Conservation (phyloP, 2,113 vertebrate genomes). For the Clupea harengus region DNA sequence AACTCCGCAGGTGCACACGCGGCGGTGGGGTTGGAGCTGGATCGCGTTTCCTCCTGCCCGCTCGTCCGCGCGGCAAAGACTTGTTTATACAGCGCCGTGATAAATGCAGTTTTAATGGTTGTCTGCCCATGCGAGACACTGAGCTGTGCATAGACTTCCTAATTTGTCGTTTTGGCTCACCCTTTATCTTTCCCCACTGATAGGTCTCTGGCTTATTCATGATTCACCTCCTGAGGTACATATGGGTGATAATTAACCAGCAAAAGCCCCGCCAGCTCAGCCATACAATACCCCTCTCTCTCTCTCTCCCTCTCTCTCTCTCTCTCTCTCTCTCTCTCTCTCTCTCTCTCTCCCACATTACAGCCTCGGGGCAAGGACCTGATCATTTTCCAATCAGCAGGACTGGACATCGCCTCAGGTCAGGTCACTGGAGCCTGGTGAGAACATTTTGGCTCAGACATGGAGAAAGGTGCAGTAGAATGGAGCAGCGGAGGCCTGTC, state of each 20-base stretch:
- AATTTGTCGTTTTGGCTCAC: not conserved
- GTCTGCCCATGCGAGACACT: not conserved
- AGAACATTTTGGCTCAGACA: not conserved
- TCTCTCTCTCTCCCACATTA: not conserved
- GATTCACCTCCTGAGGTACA: not conserved
- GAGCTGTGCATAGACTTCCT: not conserved
- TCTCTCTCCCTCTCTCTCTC: not conserved
- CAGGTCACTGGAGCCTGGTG: not conserved
- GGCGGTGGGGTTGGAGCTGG: not conserved
- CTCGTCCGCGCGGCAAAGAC: not conserved
- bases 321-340: not conserved
- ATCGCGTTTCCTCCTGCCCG: not conserved
- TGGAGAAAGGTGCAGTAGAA: not conserved
- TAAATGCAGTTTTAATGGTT: conserved; percentile 17
- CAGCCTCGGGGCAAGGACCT: not conserved
- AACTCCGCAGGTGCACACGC: not conserved
- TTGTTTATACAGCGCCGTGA: not conserved
- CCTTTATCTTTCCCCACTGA: not conserved
- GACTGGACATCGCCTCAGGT: not conserved
- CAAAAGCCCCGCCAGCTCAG: not conserved
- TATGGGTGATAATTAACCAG: conserved; percentile 13
- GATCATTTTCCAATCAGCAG: not conserved
- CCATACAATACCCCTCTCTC: not conserved
- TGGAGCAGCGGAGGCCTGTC: too few relatives aligned
- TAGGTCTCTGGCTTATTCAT: not conserved